phyloP scores from a whole-genome alignment of 1,140 invertebrate genomes.

The Pogonomyrmex californicus region DNA sequence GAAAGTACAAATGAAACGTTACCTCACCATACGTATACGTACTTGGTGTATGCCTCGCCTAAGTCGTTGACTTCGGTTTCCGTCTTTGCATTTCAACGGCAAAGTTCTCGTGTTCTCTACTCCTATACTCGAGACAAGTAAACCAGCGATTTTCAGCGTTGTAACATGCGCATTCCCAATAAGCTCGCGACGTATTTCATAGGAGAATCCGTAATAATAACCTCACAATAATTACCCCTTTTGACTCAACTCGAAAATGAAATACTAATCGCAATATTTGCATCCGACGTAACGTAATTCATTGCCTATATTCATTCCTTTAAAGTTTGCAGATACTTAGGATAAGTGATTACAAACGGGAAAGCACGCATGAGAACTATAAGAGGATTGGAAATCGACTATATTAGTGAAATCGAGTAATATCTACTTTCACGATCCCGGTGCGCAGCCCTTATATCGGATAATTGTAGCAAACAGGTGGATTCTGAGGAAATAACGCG shows the following conservation, averaged over 20 bases:
- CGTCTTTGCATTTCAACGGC: constrained; percentile 53
- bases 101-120: constrained; percentile 10
- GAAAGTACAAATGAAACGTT: constrained; percentile 80
- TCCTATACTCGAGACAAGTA: background rate
- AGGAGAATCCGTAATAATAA: background rate
- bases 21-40: constrained; percentile 63
- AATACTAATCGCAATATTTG: background rate
- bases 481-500: constrained; percentile 41
- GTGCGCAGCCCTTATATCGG: background rate
- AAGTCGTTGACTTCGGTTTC: constrained; percentile 50
- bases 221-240: background rate
- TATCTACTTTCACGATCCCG: background rate
- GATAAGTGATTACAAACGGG: background rate
- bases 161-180: background rate
- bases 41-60: constrained; percentile 33
- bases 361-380: background rate
- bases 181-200: background rate
- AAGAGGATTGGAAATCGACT: background rate
- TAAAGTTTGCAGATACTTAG: background rate
- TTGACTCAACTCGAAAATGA: background rate
- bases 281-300: background rate
- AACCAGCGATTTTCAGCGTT: background rate
- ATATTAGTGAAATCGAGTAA: background rate
- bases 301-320: background rate
- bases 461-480: constrained; percentile 19